phyloP scores from a whole-genome alignment of 1,140 invertebrate genomes.

The Halictus rubicundus region DNA sequence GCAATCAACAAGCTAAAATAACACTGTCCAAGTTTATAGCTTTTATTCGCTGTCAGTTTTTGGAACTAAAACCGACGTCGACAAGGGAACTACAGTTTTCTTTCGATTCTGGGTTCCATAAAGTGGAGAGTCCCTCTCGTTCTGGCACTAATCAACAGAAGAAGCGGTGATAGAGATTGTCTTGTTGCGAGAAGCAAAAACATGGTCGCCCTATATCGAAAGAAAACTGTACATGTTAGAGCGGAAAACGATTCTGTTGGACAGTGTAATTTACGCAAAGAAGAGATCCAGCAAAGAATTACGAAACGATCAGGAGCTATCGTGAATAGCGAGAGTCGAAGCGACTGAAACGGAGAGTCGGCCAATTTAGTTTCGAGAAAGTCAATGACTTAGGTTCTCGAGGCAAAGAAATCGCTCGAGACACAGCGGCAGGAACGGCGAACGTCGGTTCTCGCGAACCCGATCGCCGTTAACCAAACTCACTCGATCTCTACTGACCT shows the following conservation, averaged over 20 bases:
- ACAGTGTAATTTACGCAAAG: neutral
- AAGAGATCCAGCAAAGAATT: constrained; percentile 29
- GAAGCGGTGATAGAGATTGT: too few species aligned
- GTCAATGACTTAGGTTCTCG: constrained; percentile 45
- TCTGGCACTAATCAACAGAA: too few species aligned
- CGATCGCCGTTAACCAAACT: constrained; percentile 60
- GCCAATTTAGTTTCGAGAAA: constrained; percentile 51
- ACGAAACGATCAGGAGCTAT: constrained; percentile 12
- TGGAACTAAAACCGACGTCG: too few species aligned
- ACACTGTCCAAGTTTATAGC: neutral
- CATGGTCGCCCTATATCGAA: too few species aligned
- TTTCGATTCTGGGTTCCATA: too few species aligned
- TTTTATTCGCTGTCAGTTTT: too few species aligned
- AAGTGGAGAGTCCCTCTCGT: too few species aligned
- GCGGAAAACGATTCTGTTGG: too few species aligned
- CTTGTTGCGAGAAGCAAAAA: too few species aligned
- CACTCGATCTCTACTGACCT: constrained; percentile 86
- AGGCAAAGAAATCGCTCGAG: constrained; percentile 55
- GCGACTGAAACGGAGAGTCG: constrained; percentile 25
- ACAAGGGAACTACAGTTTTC: too few species aligned
- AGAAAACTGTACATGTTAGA: too few species aligned
- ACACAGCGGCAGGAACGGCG: constrained; percentile 62
- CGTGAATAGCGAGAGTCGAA: constrained; percentile 1
- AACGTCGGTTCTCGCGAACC: constrained; percentile 19
- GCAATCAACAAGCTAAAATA: neutral